Evolutionary conservation across 2,797 vertebrate genomes (phyloP).

Genomic region (Parambassis ranga): DNA sequence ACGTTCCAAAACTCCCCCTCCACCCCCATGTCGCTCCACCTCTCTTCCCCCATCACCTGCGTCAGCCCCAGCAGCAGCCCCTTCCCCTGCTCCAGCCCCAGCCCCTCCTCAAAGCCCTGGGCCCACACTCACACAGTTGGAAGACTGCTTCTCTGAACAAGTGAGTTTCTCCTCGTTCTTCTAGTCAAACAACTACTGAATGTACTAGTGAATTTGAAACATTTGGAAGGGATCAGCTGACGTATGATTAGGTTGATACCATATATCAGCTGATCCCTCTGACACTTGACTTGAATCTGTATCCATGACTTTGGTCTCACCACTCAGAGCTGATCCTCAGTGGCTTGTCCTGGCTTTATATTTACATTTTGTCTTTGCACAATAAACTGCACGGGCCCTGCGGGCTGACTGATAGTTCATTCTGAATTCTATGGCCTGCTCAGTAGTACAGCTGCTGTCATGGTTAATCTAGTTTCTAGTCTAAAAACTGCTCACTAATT

Average conservation of each 20-base stretch:
- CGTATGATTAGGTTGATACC: too few species aligned
- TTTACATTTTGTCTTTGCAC: not conserved
- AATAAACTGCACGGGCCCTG: not conserved
- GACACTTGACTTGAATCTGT: not conserved
- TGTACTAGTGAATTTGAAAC: not conserved
- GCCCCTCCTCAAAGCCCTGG: constrained; percentile 78
- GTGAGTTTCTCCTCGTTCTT: constrained; percentile 56
- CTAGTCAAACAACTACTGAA: not conserved
- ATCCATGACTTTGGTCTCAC: not conserved
- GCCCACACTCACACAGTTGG: constrained; percentile 92
- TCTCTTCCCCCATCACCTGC: constrained; percentile 87
- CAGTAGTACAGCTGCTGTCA: not conserved
- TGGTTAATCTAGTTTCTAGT: not conserved
- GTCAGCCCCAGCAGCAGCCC: constrained; percentile 19
- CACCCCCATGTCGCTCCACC: constrained; percentile 85
- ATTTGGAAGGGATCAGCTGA: not conserved
- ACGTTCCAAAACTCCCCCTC: constrained; percentile 79
- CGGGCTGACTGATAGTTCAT: not conserved
- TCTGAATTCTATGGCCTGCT: not conserved
- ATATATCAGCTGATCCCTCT: not conserved
- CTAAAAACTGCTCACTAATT: constrained; percentile 7
- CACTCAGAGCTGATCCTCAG: not conserved
- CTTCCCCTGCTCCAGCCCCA: constrained; percentile 25
- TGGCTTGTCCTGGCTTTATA: not conserved
- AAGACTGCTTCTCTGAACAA: constrained; percentile 96